Evolutionary conservation across 2,113 vertebrate species (phyloP), one percentile per base, ranked within the genome.

Genomic region (Scartelaos histophorus): DNA sequence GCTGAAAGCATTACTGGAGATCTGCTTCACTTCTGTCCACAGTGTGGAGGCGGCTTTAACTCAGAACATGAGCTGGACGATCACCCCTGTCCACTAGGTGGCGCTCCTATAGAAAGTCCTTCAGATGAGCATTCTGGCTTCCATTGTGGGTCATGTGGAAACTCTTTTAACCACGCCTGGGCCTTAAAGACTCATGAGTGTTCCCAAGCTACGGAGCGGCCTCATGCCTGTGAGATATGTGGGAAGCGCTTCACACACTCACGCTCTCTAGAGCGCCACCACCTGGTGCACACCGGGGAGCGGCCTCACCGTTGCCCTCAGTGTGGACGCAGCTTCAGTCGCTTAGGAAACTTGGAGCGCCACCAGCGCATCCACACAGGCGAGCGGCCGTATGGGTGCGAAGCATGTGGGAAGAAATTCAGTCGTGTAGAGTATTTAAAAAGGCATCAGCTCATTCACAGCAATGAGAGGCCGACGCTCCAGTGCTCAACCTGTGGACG

Each of bases 241-340:
- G 95, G 95, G 0, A 97, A 97, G 71, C 92, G 96, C 57, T 98
- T 98, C 89, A 95, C 95, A 0, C 96, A 97, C 80, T 95, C 95
- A 0, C 96, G 96, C 81, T 96, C 96, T 11, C 92, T 98, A 24
- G 95, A 95, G 79, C 95, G 96, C n/a, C 97, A 98, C 85, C 95
- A 95, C 21, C 93, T 96, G 67, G 96, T 97, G 72, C 96, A 98
- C 91, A 97, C 96, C 0, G 94, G 96, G 0, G 96, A 97, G 89
- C 89, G 91, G 56, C 92, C 93, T 1, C 93, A 93, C 76, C 82
- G 85, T 13, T 95, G 94, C 75, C 87, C 86, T 0, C 90, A 94
- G 53, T 95, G 94, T 1, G 94, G 94, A 1, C 86, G 94, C 85
- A 91, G 91, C 79, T 96, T 96, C 77, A 93, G 93, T 47, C 93